Percentiles rank a stretch among this genome's conserved stretches.
Evolutionary conservation across 2,797 vertebrate genomes (phyloP).

Genomic region (Hephaestus fuliginosus): DNA sequence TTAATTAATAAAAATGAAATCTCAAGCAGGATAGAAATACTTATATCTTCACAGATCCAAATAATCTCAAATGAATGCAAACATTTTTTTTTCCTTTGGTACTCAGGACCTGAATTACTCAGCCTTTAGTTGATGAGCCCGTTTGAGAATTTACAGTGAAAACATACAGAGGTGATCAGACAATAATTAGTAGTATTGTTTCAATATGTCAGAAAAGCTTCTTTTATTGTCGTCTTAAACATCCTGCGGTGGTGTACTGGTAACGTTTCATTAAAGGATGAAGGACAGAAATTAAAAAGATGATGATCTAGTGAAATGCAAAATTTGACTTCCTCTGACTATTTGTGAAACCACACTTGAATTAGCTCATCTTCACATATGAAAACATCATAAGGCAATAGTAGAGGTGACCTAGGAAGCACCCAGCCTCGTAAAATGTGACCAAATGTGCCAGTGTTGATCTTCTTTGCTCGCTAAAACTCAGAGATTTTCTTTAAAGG

Average conservation of each 20-base stretch:
- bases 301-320: neutral
- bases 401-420: neutral
- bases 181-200: too few species aligned
- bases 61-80: neutral
- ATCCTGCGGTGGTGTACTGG: neutral
- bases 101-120: neutral
- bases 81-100: neutral
- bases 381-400: too few species aligned
- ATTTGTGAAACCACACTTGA: neutral
- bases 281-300: neutral
- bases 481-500: too few species aligned
- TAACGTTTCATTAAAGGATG: neutral
- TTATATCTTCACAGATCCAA: neutral
- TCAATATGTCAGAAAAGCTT: neutral
- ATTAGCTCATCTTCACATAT: neutral
- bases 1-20: neutral
- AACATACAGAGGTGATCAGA: neutral
- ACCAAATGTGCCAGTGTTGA: neutral
- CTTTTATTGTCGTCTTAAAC: neutral
- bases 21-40: neutral
- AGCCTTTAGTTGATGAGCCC: neutral
- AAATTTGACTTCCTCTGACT: neutral
- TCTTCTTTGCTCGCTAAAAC: neutral
- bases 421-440: too few species aligned
- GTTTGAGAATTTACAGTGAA: neutral